A percentile compares a stretch with the other conserved stretches of the same genome.
Conservation (phyloP, 2,888 invertebrate genomes). For the Subacronicta megacephala region DNA sequence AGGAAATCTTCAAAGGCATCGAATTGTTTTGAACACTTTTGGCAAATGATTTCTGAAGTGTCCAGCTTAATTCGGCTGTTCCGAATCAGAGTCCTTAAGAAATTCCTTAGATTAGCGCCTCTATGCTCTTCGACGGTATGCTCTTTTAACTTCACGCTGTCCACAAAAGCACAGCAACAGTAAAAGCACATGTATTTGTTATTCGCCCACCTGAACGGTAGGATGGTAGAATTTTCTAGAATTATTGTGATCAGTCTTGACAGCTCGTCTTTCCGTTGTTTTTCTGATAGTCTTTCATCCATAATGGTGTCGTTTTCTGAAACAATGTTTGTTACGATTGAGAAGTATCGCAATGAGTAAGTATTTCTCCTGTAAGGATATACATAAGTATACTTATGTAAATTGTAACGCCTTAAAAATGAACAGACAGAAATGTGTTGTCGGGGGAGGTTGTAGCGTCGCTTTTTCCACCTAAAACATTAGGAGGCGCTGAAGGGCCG, state of each 20-base stretch:
- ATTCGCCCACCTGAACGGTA: slow-evolving; percentile 69
- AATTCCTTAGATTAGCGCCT: slow-evolving; percentile 59
- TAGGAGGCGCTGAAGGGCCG: no score
- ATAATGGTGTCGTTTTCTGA: slow-evolving; percentile 38
- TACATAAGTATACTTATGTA: no score
- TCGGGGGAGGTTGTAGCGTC: no score
- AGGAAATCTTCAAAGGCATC: slow-evolving; percentile 61
- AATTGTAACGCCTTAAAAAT: no score
- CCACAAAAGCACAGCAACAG: slow-evolving; percentile 64
- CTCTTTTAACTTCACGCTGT: slow-evolving; percentile 56
- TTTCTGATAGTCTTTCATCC: slow-evolving; percentile 40
- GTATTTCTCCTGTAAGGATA: no score
- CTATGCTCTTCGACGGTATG: slow-evolving; percentile 66
- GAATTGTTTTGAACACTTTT: slow-evolving; percentile 58
- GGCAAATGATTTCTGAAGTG: slow-evolving; percentile 65
- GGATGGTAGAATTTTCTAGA: slow-evolving; percentile 65
- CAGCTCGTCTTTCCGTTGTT: slow-evolving; percentile 58
- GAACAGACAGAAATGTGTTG: no score
- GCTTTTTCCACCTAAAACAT: no score
- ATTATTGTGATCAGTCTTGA: slow-evolving; percentile 57
- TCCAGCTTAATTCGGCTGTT: slow-evolving; percentile 67
- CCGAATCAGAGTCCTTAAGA: slow-evolving; percentile 55
- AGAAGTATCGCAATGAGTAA: no score
- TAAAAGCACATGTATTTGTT: slow-evolving; percentile 71
- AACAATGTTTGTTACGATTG: slow-evolving; percentile 41